Evolutionary conservation across 2,113 vertebrate species (phyloP).

Genomic region (Xenopus laevis): DNA sequence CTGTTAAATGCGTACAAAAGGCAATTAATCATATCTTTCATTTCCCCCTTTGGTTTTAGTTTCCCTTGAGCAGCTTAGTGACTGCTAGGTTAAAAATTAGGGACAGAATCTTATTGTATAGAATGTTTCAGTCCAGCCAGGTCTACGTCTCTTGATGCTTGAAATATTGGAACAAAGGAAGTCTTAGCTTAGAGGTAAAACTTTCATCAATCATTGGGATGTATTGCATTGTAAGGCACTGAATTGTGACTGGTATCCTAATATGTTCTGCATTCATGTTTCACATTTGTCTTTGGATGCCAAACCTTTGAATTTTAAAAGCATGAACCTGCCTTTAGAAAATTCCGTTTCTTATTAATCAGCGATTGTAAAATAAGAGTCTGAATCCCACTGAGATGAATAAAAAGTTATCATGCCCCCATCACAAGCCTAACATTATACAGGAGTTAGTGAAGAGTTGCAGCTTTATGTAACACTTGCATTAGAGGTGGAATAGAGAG

Average conservation of each 20-base stretch:
- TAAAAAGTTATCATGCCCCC: slow-evolving; percentile 6
- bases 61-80: background rate
- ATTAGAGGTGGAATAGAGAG: background rate
- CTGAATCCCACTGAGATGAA: background rate
- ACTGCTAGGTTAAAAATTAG: background rate
- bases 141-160: background rate
- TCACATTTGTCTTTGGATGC: slow-evolving; percentile 17
- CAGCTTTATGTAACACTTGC: background rate
- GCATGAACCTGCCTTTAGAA: slow-evolving; percentile 12
- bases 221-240: background rate
- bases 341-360: slow-evolving; percentile 27
- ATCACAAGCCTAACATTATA: background rate
- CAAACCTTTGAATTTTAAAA: background rate
- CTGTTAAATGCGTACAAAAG: slow-evolving; percentile 12
- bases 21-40: slow-evolving; percentile 31
- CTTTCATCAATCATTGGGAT: background rate
- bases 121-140: background rate
- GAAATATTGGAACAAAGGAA: background rate
- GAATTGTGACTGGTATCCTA: background rate
- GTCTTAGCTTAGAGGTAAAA: background rate
- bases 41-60: slow-evolving; percentile 8
- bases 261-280: slow-evolving; percentile 13
- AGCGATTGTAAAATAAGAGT: slow-evolving; percentile 12
- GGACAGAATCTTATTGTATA: background rate
- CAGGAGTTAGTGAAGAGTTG: background rate